phyloP scores from a whole-genome alignment of 2,797 vertebrate species.

The Myiotriccus ornatus region DNA sequence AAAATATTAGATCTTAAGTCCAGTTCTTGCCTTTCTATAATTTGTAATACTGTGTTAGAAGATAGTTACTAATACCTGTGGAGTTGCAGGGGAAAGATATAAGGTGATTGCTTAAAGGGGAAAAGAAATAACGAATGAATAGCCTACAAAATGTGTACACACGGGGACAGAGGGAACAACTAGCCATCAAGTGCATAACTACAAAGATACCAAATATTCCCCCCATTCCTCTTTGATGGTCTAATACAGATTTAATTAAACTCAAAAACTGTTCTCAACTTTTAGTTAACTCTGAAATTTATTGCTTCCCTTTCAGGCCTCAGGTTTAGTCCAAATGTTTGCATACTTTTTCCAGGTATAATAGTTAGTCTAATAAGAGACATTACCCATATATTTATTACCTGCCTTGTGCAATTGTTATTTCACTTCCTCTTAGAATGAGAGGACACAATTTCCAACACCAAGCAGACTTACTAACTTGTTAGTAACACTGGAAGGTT shows the following conservation, averaged over 20 bases:
- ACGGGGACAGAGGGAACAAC: neutral
- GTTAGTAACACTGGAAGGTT: neutral
- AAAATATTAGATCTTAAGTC: neutral
- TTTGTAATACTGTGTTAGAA: neutral
- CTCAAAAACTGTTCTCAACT: neutral
- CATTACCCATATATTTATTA: neutral
- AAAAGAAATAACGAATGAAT: neutral
- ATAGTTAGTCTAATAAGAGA: neutral
- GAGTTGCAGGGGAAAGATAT: neutral
- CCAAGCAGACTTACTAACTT: neutral
- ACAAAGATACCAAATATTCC: neutral
- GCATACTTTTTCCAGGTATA: neutral
- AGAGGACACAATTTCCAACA: neutral
- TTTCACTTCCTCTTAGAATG: neutral
- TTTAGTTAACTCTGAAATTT: neutral
- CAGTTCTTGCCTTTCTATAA: neutral
- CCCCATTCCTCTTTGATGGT: neutral
- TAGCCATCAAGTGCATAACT: neutral
- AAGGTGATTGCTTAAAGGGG: neutral
- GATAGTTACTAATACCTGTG: neutral
- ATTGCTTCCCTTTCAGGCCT: neutral
- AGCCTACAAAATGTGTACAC: neutral
- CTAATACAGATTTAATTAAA: neutral
- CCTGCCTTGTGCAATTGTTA: neutral
- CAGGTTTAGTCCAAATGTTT: neutral